A percentile compares a stretch with the other conserved stretches of the same genome.
These are phyloP conservation scores for Melitaea athalia DNA, from an alignment of 2,888 invertebrate genomes.

Conservation along the genomic window DNA sequence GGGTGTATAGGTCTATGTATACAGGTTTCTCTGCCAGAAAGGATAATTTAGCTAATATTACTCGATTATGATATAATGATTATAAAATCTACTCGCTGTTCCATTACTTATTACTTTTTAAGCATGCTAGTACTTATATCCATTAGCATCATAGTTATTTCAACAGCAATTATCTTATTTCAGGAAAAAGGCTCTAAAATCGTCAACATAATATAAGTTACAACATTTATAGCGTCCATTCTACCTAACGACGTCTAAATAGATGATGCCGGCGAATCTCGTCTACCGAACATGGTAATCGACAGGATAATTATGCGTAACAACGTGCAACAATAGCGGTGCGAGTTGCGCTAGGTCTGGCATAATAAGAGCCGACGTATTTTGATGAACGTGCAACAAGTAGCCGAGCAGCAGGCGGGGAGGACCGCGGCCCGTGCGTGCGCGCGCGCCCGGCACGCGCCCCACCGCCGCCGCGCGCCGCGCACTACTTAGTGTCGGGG, in stretches of 20 bases:
- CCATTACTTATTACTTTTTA: neutral
- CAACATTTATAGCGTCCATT: conserved; percentile 70
- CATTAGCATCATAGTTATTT: conserved; percentile 11
- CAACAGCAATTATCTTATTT: conserved; percentile 20
- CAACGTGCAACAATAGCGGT: conserved; percentile 80
- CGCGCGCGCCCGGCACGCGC: conserved; percentile 77
- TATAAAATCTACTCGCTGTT: conserved; percentile 28
- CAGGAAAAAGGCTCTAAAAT: conserved; percentile 49
- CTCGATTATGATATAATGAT: conserved; percentile 43
- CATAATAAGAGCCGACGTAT: conserved; percentile 79
- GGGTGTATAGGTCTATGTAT: conserved; percentile 39
- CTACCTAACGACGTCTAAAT: conserved; percentile 76
- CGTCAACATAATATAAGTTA: conserved; percentile 68
- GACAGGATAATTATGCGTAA: conserved; percentile 80
- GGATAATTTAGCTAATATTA: conserved; percentile 43
- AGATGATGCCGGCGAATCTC: conserved; percentile 66
- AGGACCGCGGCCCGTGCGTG: conserved; percentile 62
- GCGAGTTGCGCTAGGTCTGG: conserved; percentile 73
- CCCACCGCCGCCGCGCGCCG: conserved; percentile 57
- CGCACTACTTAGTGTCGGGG: conserved; percentile 83
- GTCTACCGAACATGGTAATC: conserved; percentile 79
- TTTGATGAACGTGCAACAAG: conserved; percentile 77
- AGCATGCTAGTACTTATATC: neutral
- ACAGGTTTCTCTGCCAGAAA: conserved; percentile 40
- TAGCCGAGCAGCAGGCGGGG: conserved; percentile 60